These are phyloP conservation scores for Fregata magnificens DNA, from an alignment of 2,113 vertebrate genomes.

Conservation along the genomic window DNA sequence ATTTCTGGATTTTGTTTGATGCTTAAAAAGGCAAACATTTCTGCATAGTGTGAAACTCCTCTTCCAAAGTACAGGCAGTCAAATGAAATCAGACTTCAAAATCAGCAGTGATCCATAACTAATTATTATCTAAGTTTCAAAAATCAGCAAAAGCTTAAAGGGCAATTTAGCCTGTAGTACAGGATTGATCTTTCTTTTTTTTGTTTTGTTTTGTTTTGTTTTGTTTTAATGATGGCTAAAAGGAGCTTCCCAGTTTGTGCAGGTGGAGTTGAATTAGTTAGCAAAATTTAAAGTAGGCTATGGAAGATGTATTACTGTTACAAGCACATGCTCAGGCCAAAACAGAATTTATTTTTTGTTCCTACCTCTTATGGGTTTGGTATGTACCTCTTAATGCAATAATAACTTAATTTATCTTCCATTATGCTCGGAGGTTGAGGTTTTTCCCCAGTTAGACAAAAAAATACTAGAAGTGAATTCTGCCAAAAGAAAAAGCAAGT, in stretches of 20 bases:
- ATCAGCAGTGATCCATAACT: not conserved
- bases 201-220: not conserved
- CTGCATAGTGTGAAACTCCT: not conserved
- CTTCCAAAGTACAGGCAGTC: not conserved
- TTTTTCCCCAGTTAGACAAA: not conserved
- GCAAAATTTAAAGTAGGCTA: not conserved
- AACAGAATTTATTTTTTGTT: not conserved
- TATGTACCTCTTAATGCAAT: not conserved
- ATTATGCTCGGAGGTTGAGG: not conserved
- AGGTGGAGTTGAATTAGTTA: not conserved
- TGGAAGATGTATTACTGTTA: not conserved
- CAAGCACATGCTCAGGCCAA: not conserved
- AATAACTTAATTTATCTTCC: not conserved
- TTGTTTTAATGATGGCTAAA: not conserved
- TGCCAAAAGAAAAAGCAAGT: not conserved
- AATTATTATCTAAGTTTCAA: not conserved
- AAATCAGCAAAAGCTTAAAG: not conserved
- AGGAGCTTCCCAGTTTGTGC: not conserved
- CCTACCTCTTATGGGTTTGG: rapidly evolving
- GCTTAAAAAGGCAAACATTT: not conserved
- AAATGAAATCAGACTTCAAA: not conserved
- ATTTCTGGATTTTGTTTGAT: not conserved
- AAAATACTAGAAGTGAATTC: not conserved
- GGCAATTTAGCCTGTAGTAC: not conserved
- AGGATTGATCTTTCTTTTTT: not conserved